These are phyloP conservation scores for Oceanites oceanicus DNA, from an alignment of 2,113 vertebrate genomes.

Conservation along the genomic window DNA sequence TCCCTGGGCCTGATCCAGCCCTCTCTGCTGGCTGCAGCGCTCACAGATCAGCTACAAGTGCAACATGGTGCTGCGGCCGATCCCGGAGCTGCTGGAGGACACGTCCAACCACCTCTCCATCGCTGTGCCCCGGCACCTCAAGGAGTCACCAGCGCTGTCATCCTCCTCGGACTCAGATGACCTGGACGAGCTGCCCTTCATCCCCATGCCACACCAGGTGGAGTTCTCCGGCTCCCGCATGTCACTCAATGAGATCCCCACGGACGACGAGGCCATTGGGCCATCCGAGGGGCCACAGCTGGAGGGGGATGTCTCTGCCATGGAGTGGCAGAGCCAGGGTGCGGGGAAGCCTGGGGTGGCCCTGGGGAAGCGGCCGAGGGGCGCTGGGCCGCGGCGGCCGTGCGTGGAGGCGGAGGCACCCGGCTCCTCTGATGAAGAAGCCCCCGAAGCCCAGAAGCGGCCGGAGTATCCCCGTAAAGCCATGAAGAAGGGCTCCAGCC, in stretches of 20 bases:
- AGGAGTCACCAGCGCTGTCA: conserved; percentile 85
- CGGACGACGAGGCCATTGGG: conserved; percentile 76
- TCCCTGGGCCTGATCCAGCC: neutral
- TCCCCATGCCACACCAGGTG: conserved; percentile 90
- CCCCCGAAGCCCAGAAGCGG: conserved; percentile 58
- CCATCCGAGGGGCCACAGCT: conserved; percentile 62
- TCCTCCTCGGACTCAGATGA: conserved; percentile 96
- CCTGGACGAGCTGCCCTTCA: conserved; percentile 90
- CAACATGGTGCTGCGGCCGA: conserved; percentile 93
- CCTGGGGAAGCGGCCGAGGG: conserved; percentile 52
- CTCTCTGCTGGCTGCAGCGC: conserved; percentile 74
- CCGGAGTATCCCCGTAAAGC: conserved; percentile 75
- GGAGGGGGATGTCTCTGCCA: conserved; percentile 34
- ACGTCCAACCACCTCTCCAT: conserved; percentile 90
- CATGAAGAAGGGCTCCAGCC: conserved; percentile 80
- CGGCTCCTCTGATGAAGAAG: conserved; percentile 82
- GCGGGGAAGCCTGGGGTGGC: neutral
- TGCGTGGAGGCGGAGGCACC: conserved; percentile 52
- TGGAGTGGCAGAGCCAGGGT: conserved; percentile 72
- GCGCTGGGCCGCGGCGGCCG: conserved; percentile 43
- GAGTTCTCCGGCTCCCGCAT: conserved; percentile 92
- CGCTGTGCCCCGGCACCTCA: conserved; percentile 86
- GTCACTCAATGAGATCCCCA: conserved; percentile 90
- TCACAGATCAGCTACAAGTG: conserved; percentile 98
- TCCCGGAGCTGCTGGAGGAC: conserved; percentile 90